A percentile compares a stretch with the other conserved stretches of the same genome.
Evolutionary conservation across 2,113 vertebrate genomes (phyloP).

Genomic region (Malurus cyaneus): DNA sequence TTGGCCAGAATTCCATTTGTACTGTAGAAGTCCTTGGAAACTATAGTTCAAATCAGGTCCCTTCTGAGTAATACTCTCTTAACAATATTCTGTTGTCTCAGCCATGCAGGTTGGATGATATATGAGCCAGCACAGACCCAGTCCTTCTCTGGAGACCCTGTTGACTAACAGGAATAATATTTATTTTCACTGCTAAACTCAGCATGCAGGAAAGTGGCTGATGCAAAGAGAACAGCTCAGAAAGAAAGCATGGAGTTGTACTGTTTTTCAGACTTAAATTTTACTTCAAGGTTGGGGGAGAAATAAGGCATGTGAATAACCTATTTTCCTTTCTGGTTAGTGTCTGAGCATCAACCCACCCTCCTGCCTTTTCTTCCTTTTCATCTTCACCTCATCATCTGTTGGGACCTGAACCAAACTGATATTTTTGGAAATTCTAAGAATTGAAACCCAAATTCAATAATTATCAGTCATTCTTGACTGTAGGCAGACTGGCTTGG

Average conservation of each 20-base stretch:
- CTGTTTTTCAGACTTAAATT: not conserved
- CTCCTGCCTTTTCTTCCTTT: not conserved
- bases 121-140: slow-evolving; percentile 21
- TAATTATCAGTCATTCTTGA: slow-evolving; percentile 29
- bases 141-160: slow-evolving; percentile 21
- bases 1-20: not conserved
- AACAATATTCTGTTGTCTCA: not conserved
- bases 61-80: slow-evolving; percentile 3
- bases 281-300: not conserved
- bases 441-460: slow-evolving; percentile 3
- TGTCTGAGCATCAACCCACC: not conserved
- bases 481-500: slow-evolving; percentile 19
- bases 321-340: not conserved
- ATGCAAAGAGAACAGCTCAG: not conserved
- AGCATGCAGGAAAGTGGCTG: not conserved
- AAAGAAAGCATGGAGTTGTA: not conserved
- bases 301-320: not conserved
- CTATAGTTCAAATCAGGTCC: not conserved
- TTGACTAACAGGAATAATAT: slow-evolving; percentile 23
- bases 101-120: slow-evolving; percentile 2
- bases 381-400: slow-evolving; percentile 17
- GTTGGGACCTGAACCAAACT: not conserved
- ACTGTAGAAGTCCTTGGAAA: not conserved
- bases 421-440: not conserved
- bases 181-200: slow-evolving; percentile 39